Conservation (phyloP, 2,113 vertebrate genomes). For the Elephantulus edwardii region DNA sequence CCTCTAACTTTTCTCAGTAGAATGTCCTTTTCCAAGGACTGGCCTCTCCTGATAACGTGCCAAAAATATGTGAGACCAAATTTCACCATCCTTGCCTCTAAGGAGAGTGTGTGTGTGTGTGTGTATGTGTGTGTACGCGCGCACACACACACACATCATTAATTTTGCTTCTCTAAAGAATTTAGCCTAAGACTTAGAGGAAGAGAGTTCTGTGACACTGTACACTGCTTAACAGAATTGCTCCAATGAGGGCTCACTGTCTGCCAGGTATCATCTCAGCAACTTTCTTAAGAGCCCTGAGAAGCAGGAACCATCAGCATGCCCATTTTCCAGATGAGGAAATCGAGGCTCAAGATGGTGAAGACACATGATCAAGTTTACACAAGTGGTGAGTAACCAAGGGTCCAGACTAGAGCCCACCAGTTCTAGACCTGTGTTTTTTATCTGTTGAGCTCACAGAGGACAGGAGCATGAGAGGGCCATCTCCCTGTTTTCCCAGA, state of each 20-base stretch:
- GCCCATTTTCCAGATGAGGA: not conserved
- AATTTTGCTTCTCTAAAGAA: too few relatives aligned
- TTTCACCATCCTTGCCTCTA: too few relatives aligned
- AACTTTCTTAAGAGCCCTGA: not conserved
- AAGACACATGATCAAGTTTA: not conserved
- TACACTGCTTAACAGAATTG: not conserved
- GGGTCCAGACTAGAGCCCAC: not conserved
- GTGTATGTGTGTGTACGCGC: too few relatives aligned
- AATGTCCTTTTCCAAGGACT: too few relatives aligned
- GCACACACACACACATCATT: too few relatives aligned
- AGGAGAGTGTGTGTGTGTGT: too few relatives aligned
- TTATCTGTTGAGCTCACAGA: not conserved
- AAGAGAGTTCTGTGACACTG: not conserved
- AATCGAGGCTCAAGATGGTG: too few relatives aligned
- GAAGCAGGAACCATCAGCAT: not conserved
- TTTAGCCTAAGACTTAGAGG: too few relatives aligned
- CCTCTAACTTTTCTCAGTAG: too few relatives aligned
- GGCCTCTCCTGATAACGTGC: too few relatives aligned
- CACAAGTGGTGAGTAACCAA: not conserved
- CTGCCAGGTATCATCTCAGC: not conserved
- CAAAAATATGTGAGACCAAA: too few relatives aligned
- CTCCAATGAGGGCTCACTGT: not conserved
- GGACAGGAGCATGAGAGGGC: not conserved
- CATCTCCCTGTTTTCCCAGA: not conserved
- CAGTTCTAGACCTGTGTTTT: not conserved